A percentile compares a stretch with the other conserved stretches of the same genome.
Conservation (phyloP, 64 coral and sea anemone genomes). For the Astreopora myriophthalma region DNA sequence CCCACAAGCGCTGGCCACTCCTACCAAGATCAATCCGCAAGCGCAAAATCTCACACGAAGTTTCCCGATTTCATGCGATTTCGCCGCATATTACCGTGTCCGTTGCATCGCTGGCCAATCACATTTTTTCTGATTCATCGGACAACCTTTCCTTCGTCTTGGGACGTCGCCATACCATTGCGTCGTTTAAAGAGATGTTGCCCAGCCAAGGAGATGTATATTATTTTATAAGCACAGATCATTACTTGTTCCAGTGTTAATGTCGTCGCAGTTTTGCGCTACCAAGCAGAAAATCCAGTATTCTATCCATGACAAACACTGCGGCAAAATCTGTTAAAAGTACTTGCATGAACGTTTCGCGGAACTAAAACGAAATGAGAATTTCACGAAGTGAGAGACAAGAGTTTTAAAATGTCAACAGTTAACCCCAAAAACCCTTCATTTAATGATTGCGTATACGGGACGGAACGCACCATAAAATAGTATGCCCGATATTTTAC, state of each 20-base stretch:
- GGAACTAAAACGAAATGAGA: conserved; percentile 61
- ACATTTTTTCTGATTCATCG: not conserved
- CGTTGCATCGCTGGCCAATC: too few relatives aligned
- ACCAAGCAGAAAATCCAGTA: conserved; percentile 81
- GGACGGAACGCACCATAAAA: too few relatives aligned
- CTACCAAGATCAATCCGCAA: too few relatives aligned
- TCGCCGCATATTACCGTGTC: too few relatives aligned
- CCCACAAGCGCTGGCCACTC: too few relatives aligned
- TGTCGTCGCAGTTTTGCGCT: conserved; percentile 57
- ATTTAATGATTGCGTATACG: too few relatives aligned
- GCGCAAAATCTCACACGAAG: too few relatives aligned
- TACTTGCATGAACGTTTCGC: conserved; percentile 78
- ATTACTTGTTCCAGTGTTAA: conserved; percentile 2
- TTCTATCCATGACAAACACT: conserved; percentile 79
- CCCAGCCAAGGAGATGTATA: not conserved
- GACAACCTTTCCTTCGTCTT: not conserved
- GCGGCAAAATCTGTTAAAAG: conserved; percentile 63
- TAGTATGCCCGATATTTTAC: too few relatives aligned
- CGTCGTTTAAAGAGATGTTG: not conserved
- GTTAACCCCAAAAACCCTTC: too few relatives aligned
- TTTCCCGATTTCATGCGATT: too few relatives aligned
- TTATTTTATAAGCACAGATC: not conserved
- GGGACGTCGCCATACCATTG: not conserved
- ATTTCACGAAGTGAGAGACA: too few relatives aligned
- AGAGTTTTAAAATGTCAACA: not conserved